Evolutionary conservation across 2,797 vertebrate genomes (phyloP).

Genomic region (Rhyacichthys aspro): DNA sequence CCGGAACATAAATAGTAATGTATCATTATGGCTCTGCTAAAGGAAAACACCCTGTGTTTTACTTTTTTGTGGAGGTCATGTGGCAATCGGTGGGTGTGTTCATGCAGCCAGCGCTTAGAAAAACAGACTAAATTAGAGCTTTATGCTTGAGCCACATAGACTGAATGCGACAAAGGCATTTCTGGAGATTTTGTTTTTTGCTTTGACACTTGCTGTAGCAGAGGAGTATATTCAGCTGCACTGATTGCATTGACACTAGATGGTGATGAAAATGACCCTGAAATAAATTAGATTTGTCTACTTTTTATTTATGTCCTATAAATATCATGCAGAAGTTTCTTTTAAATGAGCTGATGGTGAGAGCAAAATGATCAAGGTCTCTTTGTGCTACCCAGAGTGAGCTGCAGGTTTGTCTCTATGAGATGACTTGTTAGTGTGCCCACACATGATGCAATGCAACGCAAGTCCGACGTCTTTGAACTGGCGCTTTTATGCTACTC

Average conservation of each 20-base stretch:
- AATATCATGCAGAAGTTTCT: constrained; percentile 40
- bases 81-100: constrained; percentile 80
- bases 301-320: constrained; percentile 57
- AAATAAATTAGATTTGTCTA: constrained; percentile 67
- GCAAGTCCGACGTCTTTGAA: constrained; percentile 84
- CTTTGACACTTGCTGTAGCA: constrained; percentile 17
- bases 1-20: constrained; percentile 83
- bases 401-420: constrained; percentile 66
- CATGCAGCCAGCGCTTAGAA: constrained; percentile 70
- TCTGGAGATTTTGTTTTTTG: constrained; percentile 47
- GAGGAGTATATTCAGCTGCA: constrained; percentile 34
- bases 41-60: constrained; percentile 86
- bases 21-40: constrained; percentile 81
- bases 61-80: constrained; percentile 80
- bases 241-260: constrained; percentile 52
- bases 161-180: constrained; percentile 36
- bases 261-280: constrained; percentile 66
- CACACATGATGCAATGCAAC: constrained; percentile 82
- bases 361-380: constrained; percentile 51
- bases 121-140: constrained; percentile 80
- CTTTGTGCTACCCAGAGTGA: constrained; percentile 42
- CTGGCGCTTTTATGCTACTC: constrained; percentile 78
- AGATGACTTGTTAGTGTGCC: constrained; percentile 68
- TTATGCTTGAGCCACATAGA: constrained; percentile 69
- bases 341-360: constrained; percentile 52